Evolutionary conservation across 2,888 invertebrate genomes (phyloP).

Genomic region (Morpho helenor): DNA sequence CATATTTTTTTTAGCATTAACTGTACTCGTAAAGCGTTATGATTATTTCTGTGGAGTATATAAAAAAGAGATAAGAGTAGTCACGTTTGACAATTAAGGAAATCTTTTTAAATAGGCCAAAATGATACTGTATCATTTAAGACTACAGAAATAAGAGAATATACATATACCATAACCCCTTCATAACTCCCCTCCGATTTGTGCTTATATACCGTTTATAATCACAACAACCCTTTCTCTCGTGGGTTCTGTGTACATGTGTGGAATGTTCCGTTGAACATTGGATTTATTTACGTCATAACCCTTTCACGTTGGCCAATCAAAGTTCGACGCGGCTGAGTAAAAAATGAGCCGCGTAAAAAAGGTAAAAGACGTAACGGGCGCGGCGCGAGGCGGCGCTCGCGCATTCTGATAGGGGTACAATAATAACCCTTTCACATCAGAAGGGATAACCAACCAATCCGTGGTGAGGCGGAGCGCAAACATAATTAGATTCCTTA

Average conservation of each 20-base stretch:
- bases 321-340: slow-evolving; percentile 43
- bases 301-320: slow-evolving; percentile 73
- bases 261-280: neutral
- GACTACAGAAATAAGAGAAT: neutral
- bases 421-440: slow-evolving; percentile 74
- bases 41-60: too few relatives aligned
- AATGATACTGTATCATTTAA: too few relatives aligned
- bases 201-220: slow-evolving; percentile 5
- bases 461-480: slow-evolving; percentile 62
- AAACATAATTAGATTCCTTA: slow-evolving; percentile 34
- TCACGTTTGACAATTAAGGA: too few relatives aligned
- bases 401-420: slow-evolving; percentile 53
- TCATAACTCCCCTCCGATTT: neutral
- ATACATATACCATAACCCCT: slow-evolving; percentile 2
- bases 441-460: slow-evolving; percentile 69
- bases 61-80: too few relatives aligned
- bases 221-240: slow-evolving; percentile 28
- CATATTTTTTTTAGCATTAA: too few relatives aligned
- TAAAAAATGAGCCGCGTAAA: slow-evolving; percentile 64
- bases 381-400: slow-evolving; percentile 42
- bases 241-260: slow-evolving; percentile 44
- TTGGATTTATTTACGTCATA: slow-evolving; percentile 61
- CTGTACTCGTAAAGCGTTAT: too few relatives aligned
- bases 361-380: slow-evolving; percentile 59
- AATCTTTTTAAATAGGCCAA: too few relatives aligned